These are phyloP conservation scores for Eupeodes luniger DNA, from an alignment of 2,888 invertebrate genomes.

Conservation along the genomic window DNA sequence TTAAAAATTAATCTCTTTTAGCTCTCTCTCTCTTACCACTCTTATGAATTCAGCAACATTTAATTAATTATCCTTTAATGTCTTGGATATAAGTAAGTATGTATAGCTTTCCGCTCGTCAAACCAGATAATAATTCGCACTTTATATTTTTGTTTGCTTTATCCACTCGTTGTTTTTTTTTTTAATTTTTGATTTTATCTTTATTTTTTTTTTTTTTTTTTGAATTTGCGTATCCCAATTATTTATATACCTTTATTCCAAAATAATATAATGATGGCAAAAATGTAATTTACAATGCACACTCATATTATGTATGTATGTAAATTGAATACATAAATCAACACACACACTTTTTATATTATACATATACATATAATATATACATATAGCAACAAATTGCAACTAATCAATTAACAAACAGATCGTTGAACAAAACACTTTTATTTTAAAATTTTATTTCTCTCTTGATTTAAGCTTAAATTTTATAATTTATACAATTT, in stretches of 20 bases:
- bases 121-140: background rate
- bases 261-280: slow-evolving; percentile 45
- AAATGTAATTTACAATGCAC: slow-evolving; percentile 65
- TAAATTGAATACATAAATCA: slow-evolving; percentile 52
- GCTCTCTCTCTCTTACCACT: slow-evolving; percentile 47
- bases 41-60: slow-evolving; percentile 61
- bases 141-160: slow-evolving; percentile 12
- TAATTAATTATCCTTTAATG: slow-evolving; percentile 74
- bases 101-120: slow-evolving; percentile 24
- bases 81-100: slow-evolving; percentile 40
- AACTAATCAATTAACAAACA: slow-evolving; percentile 56
- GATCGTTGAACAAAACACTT: slow-evolving; percentile 43
- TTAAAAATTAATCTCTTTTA: background rate
- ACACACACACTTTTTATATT: slow-evolving; percentile 38
- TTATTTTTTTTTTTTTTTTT: background rate
- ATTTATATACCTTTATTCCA: slow-evolving; percentile 15
- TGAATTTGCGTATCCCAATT: slow-evolving; percentile 28
- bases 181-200: background rate
- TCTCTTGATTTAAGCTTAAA: slow-evolving; percentile 4
- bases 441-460: slow-evolving; percentile 1
- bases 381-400: slow-evolving; percentile 48
- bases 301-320: slow-evolving; percentile 26
- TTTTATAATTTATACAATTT: slow-evolving; percentile 26
- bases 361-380: background rate
- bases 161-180: slow-evolving; percentile 34